Base-by-base conservation (phyloP, 2,888 invertebrate species). In the Ornithoptera priamus region DNA sequence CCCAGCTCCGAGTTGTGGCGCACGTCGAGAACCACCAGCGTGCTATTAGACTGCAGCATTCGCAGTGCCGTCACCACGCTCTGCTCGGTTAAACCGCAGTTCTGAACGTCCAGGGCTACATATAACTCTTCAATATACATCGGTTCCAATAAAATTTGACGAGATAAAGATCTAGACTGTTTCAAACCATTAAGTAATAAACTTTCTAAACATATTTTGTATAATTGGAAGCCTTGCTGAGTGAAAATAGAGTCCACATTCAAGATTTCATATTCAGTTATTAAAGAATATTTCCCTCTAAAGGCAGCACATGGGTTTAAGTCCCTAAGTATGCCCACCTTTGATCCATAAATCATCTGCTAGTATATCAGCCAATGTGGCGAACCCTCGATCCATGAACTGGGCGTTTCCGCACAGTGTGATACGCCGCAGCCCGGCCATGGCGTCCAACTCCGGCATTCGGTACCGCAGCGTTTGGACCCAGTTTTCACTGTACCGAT, bases 321-420 rank as follows among this genome's bases (percentile, higher is more conserved):
- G 30, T 30, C 30, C 30, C 30, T 30, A 30, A 30, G 30, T 39
- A 10, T 39, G 1, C 8, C 42, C 30, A 94, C 94, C 93, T 89
- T 96, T 96, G 30, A 97, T 94, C 97, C 97, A 97, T 65, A 96
- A 92, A 81, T 96, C 97, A 79, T 97, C 97, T 64, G 95, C 93
- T 7, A 97, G 89, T 22, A 95, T 94, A 56, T 96, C 95, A 0
- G 96, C 85, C 53, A 97, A 93, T 24, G 91, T 84, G 46, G 83
- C 80, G 0, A 95, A 86, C 0, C 96, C 97, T 0, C 88, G 87
- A 81, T 97, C 96, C 0, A 95, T 94, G 18, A 97, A 85, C 71
- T 91, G 90, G 0, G 94, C 93, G 86, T 97, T 97, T 53, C 94
- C 94, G 77, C 96, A 96, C 24, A 97, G 80, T 0, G 94, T 94